phyloP scores from a whole-genome alignment of 1,140 invertebrate species.

The Orius insidiosus region DNA sequence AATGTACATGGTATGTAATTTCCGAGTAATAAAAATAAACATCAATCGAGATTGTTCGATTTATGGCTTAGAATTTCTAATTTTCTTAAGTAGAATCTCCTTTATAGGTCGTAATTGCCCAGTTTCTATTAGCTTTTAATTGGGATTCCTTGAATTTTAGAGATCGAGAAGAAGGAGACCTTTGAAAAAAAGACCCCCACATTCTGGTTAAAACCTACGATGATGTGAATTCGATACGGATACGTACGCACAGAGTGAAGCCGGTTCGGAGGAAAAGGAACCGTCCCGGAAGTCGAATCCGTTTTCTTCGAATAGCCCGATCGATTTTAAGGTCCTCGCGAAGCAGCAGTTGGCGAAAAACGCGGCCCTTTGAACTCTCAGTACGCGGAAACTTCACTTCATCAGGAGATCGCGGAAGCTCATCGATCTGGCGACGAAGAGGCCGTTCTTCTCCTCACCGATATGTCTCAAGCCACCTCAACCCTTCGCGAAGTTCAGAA shows the following conservation, averaged over 20 bases:
- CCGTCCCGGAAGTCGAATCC: not conserved
- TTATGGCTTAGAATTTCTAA: too few relatives aligned
- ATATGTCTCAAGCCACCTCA: not conserved
- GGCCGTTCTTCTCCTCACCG: slow-evolving; percentile 1
- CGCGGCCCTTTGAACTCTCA: not conserved
- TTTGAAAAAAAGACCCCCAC: slow-evolving; percentile 2
- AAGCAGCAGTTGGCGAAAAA: not conserved
- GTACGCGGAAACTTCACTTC: not conserved
- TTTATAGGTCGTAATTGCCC: too few relatives aligned
- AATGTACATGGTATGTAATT: too few relatives aligned
- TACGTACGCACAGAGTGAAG: not conserved
- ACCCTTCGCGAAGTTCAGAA: not conserved
- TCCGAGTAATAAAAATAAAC: too few relatives aligned
- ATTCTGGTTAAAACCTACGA: slow-evolving; percentile 5
- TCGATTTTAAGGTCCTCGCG: not conserved
- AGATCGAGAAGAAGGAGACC: not conserved
- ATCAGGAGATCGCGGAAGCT: not conserved
- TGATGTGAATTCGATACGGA: slow-evolving; percentile 1
- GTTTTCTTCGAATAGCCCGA: too few relatives aligned
- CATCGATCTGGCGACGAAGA: not conserved
- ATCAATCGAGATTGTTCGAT: too few relatives aligned
- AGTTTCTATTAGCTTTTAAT: too few relatives aligned
- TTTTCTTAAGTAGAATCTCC: too few relatives aligned
- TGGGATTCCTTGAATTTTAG: not conserved
- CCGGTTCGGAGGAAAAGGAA: slow-evolving; percentile 4